Evolutionary conservation across 2,888 invertebrate genomes (phyloP).

Genomic region (Pachymerium ferrugineum): DNA sequence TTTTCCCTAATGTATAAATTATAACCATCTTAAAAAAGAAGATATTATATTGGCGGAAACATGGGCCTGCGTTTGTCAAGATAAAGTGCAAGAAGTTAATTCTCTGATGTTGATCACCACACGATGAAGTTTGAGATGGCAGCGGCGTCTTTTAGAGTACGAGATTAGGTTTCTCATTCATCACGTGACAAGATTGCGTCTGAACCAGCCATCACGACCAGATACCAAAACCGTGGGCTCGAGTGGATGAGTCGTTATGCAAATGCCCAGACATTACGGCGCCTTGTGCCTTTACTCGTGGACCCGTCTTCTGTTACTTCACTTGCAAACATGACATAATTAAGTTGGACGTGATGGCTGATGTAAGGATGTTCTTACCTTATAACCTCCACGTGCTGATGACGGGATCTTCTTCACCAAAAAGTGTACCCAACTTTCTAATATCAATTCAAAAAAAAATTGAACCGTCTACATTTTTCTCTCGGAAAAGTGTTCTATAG

Average conservation of each 20-base stretch:
- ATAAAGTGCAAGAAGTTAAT: not conserved
- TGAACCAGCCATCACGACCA: conserved; percentile 9
- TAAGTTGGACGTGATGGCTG: conserved; percentile 7
- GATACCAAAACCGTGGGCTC: conserved; percentile 12
- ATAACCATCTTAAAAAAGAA: too few relatives aligned
- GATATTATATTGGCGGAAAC: too few relatives aligned
- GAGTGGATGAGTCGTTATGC: conserved; percentile 14
- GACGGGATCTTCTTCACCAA: too few relatives aligned
- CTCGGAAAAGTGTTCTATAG: too few relatives aligned
- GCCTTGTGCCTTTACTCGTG: conserved; percentile 16
- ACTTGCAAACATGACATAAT: not conserved
- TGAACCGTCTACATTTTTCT: too few relatives aligned
- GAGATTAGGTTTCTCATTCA: conserved; percentile 18
- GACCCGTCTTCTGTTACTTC: not conserved
- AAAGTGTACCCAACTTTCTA: too few relatives aligned
- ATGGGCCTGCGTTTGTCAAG: not conserved
- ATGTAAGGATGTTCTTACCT: not conserved
- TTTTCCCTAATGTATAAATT: too few relatives aligned
- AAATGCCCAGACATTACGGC: conserved; percentile 1
- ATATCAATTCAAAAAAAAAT: too few relatives aligned
- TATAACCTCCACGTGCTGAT: too few relatives aligned
- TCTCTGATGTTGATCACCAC: not conserved
- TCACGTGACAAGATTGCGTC: conserved; percentile 21
- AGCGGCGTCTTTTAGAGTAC: not conserved
- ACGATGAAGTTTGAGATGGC: not conserved